phyloP scores from a whole-genome alignment of 2,888 invertebrate species.

The Steinernema scapterisci region DNA sequence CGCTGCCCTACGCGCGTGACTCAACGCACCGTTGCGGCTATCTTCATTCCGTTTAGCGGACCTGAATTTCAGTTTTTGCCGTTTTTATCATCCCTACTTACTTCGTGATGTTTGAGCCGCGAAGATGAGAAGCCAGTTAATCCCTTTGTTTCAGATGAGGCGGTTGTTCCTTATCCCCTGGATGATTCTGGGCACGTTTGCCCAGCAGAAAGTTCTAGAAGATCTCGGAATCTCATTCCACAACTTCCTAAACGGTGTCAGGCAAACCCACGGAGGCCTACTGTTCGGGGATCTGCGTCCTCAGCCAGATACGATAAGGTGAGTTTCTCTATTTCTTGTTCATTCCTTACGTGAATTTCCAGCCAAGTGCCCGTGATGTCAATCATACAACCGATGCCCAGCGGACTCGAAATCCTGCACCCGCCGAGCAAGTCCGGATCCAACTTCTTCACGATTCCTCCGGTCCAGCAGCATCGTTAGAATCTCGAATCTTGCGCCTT shows the following conservation, averaged over 20 bases:
- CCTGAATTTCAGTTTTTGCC: not conserved
- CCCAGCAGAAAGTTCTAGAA: conserved; percentile 1
- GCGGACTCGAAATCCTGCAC: conserved; percentile 15
- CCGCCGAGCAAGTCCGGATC: not conserved
- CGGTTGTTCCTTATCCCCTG: conserved; percentile 15
- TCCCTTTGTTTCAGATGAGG: not conserved
- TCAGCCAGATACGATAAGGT: conserved; percentile 1
- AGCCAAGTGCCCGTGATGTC: conserved; percentile 4
- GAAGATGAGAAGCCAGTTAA: not conserved
- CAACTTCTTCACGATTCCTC: conserved; percentile 23
- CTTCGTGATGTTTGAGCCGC: not conserved
- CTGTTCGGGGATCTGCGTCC: conserved; percentile 4
- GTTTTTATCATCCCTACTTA: not conserved
- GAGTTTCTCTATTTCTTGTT: not conserved
- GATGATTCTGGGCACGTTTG: not conserved
- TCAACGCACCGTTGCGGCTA: not conserved
- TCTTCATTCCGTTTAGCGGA: not conserved
- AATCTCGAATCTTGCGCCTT: not conserved
- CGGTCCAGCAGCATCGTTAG: conserved; percentile 18
- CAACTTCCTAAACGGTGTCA: not conserved
- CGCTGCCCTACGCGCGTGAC: not conserved
- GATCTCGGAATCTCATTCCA: conserved; percentile 19
- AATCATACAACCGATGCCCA: conserved; percentile 5
- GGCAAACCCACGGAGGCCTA: conserved; percentile 1
- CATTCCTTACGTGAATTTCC: not conserved